Evolutionary conservation across 1,140 invertebrate species (phyloP).

Genomic region (Lysiphlebus fabarum): DNA sequence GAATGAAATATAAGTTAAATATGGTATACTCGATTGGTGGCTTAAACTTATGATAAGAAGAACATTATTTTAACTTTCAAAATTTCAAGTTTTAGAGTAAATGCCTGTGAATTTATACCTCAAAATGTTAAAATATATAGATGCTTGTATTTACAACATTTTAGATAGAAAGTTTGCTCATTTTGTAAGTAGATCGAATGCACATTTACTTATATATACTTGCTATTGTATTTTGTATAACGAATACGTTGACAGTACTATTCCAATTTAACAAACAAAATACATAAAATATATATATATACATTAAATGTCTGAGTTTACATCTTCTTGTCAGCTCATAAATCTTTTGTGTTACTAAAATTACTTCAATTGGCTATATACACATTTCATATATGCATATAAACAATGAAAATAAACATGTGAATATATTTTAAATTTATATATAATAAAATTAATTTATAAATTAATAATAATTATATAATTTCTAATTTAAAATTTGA

Average conservation of each 20-base stretch:
- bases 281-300: not conserved
- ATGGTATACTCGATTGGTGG: too few species aligned
- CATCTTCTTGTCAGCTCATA: slow-evolving; percentile 1
- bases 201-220: not conserved
- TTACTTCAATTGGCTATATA: not conserved
- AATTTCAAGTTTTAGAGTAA: not conserved
- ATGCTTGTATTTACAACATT: too few species aligned
- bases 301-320: slow-evolving; percentile 1
- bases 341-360: slow-evolving; percentile 5
- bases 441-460: not conserved
- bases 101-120: slow-evolving; percentile 2
- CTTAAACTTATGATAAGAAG: not conserved
- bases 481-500: too few species aligned
- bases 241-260: slow-evolving; percentile 12
- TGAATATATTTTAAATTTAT: not conserved
- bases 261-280: too few species aligned
- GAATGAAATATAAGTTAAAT: too few species aligned
- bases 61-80: slow-evolving; percentile 12
- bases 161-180: slow-evolving; percentile 3
- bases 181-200: slow-evolving; percentile 15
- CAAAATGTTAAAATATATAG: not conserved
- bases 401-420: not conserved
- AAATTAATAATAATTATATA: too few species aligned
- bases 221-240: slow-evolving; percentile 1
- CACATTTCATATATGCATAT: not conserved